Base-by-base conservation (phyloP, 2,888 invertebrate genomes). In the Lasioglossum malachurum region DNA sequence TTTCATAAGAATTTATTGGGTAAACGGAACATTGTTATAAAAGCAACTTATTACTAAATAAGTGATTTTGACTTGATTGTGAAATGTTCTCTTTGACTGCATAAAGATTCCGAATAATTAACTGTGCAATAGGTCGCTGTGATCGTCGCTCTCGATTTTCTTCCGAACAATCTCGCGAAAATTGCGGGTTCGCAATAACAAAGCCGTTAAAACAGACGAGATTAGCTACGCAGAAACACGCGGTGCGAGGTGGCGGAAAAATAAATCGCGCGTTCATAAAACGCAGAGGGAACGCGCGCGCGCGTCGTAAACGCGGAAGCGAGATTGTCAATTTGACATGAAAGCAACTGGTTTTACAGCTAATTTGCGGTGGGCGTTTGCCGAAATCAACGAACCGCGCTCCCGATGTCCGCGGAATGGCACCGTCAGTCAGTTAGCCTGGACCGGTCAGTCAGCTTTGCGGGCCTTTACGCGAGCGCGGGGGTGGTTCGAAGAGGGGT, bases 321-420 rank as follows among this genome's bases (percentile, higher is more conserved):
- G 23, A 16, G 19, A 31, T 49, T 64, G 82, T 83, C 76, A 27
- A 83, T 78, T 46, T 27, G 60, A 19, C n/a, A 60, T 74, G 57
- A 75, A 84, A 78, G 69, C 75, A 44, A 2, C 19, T 31, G 44
- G 57, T 67, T 84, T 79, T 67, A 64, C 73, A 57, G 75, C 78
- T 84, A 84, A 84, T 84, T 83, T 75, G 75, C 53, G 44, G 76
- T 35, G 49, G 8, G n/a, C 27, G 35, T 75, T 57, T 49, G 44
- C 1, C 71, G 35, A 78, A 69, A 83, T 78, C 38, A 83, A 72
- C 84, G 75, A 38, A 44, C 35, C 41, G 27, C n/a, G 23, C 12
- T 10, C 10, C 23, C 23, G 71, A n/a, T 78, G 84, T 82, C 31
- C 67, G 19, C 35, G 38, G 64, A 69, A 81, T 67, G 86, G 81